Percentiles rank a stretch among this genome's conserved stretches.
Evolutionary conservation across 2,113 vertebrate genomes (phyloP).

Genomic region (Psilopogon haemacephalus): DNA sequence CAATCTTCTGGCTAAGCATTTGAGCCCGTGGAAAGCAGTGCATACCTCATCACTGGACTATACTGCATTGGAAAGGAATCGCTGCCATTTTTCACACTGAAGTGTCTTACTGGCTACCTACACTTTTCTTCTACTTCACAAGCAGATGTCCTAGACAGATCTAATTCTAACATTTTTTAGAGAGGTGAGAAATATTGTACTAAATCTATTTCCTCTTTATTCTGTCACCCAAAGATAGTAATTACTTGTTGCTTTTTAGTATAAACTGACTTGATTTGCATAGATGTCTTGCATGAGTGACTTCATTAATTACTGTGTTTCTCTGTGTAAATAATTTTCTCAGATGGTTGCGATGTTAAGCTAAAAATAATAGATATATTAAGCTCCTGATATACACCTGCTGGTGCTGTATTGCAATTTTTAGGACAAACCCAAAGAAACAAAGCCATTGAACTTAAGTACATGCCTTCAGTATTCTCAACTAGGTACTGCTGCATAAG

Average conservation of each 20-base stretch:
- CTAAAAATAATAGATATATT: slow-evolving; percentile 32
- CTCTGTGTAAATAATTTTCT: slow-evolving; percentile 28
- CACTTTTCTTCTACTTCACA: not conserved
- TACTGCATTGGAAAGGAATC: not conserved
- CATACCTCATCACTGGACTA: not conserved
- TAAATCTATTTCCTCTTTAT: not conserved
- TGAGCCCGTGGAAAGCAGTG: not conserved
- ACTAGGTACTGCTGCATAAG: too few relatives aligned
- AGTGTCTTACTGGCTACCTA: not conserved
- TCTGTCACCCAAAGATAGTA: not conserved
- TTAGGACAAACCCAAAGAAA: too few relatives aligned
- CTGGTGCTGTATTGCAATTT: too few relatives aligned
- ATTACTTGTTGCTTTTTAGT: too few relatives aligned
- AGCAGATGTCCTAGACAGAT: not conserved
- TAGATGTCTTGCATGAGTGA: not conserved
- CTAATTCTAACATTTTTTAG: not conserved
- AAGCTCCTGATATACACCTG: not conserved
- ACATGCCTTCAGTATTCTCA: too few relatives aligned
- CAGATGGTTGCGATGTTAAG: slow-evolving; percentile 6
- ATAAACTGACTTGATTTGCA: not conserved
- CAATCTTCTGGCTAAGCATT: not conserved
- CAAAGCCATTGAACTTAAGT: too few relatives aligned
- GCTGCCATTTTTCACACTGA: not conserved
- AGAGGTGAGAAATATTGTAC: too few relatives aligned
- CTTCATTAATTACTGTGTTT: not conserved